Evolutionary conservation across 2,113 vertebrate genomes (phyloP).

Genomic region (Rissa tridactyla): DNA sequence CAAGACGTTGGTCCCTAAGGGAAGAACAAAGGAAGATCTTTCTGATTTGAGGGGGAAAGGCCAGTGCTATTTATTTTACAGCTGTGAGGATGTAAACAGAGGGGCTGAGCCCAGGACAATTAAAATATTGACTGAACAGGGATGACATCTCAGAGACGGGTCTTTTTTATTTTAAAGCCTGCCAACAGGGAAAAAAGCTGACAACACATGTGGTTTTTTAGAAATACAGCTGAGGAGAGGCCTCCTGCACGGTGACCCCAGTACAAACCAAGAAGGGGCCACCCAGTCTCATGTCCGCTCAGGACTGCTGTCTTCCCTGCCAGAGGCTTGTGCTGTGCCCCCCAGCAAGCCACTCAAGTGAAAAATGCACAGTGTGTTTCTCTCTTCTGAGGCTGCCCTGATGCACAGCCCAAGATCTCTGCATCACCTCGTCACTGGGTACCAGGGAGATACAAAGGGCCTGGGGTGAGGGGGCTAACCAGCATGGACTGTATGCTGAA

Average conservation of each 20-base stretch:
- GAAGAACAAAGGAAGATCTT: conserved; percentile 35
- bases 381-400: background rate
- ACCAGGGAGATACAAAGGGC: background rate
- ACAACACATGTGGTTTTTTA: background rate
- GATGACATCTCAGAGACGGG: background rate
- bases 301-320: background rate
- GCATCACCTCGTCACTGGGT: accelerated
- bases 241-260: background rate
- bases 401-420: background rate
- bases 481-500: accelerated
- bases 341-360: background rate
- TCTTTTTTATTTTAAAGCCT: background rate
- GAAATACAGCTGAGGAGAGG: background rate
- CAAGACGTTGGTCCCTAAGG: background rate
- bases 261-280: background rate
- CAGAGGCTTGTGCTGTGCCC: background rate
- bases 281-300: background rate
- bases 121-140: background rate
- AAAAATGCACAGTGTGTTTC: background rate
- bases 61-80: conserved; percentile 1
- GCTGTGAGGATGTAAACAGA: background rate
- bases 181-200: background rate
- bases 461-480: background rate
- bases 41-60: background rate
- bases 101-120: background rate